Base-by-base conservation (phyloP, 2,888 invertebrate species). In the Polymixis lichenea region DNA sequence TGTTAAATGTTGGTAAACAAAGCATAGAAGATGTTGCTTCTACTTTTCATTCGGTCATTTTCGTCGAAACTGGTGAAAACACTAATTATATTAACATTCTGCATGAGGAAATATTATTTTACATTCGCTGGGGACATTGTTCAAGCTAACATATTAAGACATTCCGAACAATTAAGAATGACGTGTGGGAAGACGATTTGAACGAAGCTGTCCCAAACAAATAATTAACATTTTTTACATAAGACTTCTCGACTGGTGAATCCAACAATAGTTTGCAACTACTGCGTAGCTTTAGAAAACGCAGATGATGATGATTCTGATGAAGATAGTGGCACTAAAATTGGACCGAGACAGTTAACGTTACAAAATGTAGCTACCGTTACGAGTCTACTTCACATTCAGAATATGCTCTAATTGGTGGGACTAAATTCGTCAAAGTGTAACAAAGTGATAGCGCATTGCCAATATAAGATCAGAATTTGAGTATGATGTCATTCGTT, bases 401-500 rank as follows among this genome's bases (percentile, higher is more conserved):
- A 67, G 46, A 61, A 38, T 49, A 60, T 78, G 51, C 25, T 56
- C n/a, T 64, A 58, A 70, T 77, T 51, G 5, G n/a, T 22, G 51
- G 51, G 17, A 49, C 38, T 55, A n/a, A 78, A 70, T 83, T 70
- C 58, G 11, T 51, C n/a, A 11, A 61, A 51, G 49, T 77, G 49
- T 82, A 38, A 76, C 49, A 49, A 75, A 51, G 19, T 28, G 49
- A 66, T 64, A 60, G 49, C 22, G 79, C 25, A 43, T 56, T n/a
- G 17, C n/a, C 11, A 60, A 67, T 77, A 38, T 55, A 68, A 51
- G 61, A 83, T 49, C 83, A 72, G 71, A 78, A 78, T 84, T 85
- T 77, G 87, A 81, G 82, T 77, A 86, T 92, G 92, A 91, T 90
- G 90, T 92, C 91, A 92, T 86, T 71, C 82, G 61, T 68, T 78